Evolutionary conservation across 1,140 invertebrate genomes (phyloP), one percentile per base, ranked within the genome.

Genomic region (Drosophila aff.): DNA sequence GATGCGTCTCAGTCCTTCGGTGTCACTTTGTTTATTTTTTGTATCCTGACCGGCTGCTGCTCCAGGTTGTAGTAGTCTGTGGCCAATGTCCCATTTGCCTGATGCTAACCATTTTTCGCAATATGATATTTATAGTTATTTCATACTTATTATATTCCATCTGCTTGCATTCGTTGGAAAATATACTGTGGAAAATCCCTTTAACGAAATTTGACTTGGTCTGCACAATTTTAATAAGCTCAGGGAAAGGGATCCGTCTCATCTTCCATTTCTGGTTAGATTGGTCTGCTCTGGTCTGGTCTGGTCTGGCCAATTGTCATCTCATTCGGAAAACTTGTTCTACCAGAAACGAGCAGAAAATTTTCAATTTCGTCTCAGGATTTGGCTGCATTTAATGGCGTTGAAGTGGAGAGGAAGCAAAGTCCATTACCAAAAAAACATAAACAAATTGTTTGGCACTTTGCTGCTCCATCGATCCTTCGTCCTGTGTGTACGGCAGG

Each of bases 121-220:
- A 89, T 84, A 84, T 83, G 81, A 90, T 90, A 89, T 89, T 89
- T 89, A 90, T 84, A 84, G 84, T 75, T 81, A 84, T 87, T 89
- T 87, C 82, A 76, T 89, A 84, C 84, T 89, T 86, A 89, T 87
- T 89, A 81, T 89, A 84, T 87, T 72, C 83, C 86, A 87, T 89
- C 76, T 83, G 76, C 66, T 82, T 61, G 46, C 71, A 61, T n/a
- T 49, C 31, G 47, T 33, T 52, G 28, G 10, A 43, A 21, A 65
- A 33, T 47, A 69, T 50, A 18, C 16, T 33, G 47, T 26, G 18
- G 63, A 57, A 71, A 63, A 57, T 71, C 67, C 40, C 49, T 46
- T 44, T 11, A 71, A 80, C 62, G 78, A 79, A 76, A 84, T 84
- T 84, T 84, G 73, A 84, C 77, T 84, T 57, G 43, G 43, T 76